These are phyloP conservation scores for Enteromius mattozi DNA, from an alignment of 2,797 vertebrate species.

Conservation along the genomic window DNA sequence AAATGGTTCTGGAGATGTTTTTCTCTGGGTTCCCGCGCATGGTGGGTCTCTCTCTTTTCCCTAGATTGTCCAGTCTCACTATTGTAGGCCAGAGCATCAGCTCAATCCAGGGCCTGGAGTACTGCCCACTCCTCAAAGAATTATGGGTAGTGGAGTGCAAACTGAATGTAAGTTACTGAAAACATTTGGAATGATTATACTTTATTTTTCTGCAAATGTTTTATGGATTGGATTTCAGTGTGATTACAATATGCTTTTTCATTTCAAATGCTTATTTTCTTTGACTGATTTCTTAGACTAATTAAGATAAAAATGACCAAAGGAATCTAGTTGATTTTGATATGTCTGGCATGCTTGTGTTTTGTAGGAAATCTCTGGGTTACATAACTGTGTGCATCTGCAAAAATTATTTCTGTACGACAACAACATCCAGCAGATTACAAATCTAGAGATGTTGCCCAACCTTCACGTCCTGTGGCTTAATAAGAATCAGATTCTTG, in stretches of 20 bases:
- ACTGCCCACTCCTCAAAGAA: constrained; percentile 79
- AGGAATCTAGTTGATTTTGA: not conserved
- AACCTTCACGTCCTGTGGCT: constrained; percentile 81
- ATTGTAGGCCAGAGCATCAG: constrained; percentile 81
- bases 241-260: not conserved
- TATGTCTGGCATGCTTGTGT: constrained; percentile 6
- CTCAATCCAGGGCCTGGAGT: constrained; percentile 80
- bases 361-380: constrained; percentile 78
- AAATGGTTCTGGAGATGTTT: constrained; percentile 82
- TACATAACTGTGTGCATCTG: constrained; percentile 78
- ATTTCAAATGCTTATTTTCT: not conserved
- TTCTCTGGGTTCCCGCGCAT: constrained; percentile 84
- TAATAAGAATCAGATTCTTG: constrained; percentile 82
- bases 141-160: constrained; percentile 87
- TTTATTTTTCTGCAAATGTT: not conserved
- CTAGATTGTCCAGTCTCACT: constrained; percentile 77
- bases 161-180: constrained; percentile 75
- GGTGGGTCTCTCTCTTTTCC: constrained; percentile 82
- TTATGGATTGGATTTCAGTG: not conserved
- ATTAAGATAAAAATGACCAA: not conserved
- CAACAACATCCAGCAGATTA: constrained; percentile 81
- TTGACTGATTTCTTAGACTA: not conserved
- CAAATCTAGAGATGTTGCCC: constrained; percentile 76
- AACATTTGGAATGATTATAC: not conserved
- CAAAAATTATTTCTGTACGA: constrained; percentile 85